Conservation (phyloP, 2,797 vertebrate genomes). For the Gymnocypris eckloni region DNA sequence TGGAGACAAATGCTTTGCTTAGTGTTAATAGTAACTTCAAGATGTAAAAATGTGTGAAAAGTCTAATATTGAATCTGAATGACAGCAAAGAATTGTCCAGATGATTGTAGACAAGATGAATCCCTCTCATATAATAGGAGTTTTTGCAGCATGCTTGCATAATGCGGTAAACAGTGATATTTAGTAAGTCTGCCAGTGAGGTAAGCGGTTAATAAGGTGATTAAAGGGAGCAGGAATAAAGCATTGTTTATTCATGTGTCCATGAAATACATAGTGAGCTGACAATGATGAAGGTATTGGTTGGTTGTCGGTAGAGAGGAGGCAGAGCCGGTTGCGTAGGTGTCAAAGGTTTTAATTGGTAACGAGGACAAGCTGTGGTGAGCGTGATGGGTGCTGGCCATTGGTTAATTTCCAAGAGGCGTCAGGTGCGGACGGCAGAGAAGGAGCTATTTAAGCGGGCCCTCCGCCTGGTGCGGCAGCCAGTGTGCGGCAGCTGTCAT, state of each 20-base stretch:
- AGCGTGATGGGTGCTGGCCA: rapidly evolving
- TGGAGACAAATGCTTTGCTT: too few species aligned
- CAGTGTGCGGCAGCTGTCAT: background rate
- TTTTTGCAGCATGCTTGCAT: background rate
- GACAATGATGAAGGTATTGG: background rate
- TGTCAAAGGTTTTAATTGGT: background rate
- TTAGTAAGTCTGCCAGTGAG: background rate
- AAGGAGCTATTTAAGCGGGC: background rate
- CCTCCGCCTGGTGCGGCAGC: rapidly evolving
- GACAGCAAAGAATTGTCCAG: background rate
- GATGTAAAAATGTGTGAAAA: too few species aligned
- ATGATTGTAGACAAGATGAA: background rate
- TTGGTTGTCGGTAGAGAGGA: background rate
- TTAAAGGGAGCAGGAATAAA: conserved; percentile 53
- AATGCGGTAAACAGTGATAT: background rate
- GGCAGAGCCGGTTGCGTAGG: background rate
- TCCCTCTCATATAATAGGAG: background rate
- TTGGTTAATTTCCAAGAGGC: background rate
- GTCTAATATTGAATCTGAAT: too few species aligned
- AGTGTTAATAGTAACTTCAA: too few species aligned
- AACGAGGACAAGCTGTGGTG: background rate
- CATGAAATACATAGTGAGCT: too few species aligned
- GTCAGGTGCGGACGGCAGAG: background rate
- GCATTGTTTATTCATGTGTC: background rate
- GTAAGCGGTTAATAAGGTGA: conserved; percentile 27